Evolutionary conservation across 2,797 vertebrate species (phyloP).

Genomic region (Anabacerthia variegaticeps): DNA sequence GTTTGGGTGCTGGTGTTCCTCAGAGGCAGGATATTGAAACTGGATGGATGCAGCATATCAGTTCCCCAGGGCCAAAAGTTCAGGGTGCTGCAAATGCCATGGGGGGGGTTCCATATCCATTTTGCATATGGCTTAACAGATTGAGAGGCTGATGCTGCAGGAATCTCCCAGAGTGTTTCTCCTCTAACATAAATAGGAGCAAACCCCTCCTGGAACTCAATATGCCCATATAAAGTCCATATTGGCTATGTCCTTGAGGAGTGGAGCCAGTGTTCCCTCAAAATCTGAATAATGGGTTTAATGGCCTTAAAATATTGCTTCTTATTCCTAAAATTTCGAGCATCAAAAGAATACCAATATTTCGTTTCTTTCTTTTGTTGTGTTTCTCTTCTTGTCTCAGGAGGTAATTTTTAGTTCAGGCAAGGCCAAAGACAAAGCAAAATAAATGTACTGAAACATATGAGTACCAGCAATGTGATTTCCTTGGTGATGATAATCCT

Average conservation of each 20-base stretch:
- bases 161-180: not conserved
- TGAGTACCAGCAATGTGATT: constrained; percentile 56
- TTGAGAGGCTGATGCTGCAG: not conserved
- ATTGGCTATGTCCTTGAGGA: not conserved
- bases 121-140: not conserved
- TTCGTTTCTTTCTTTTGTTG: not conserved
- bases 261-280: not conserved
- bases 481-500: constrained; percentile 73
- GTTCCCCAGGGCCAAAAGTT: not conserved
- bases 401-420: constrained; percentile 46
- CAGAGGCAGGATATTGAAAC: not conserved
- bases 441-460: constrained; percentile 60
- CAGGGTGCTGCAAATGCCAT: not conserved
- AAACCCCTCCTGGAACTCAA: not conserved
- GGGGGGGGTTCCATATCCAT: not conserved
- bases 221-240: not conserved
- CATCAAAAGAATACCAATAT: not conserved
- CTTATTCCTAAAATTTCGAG: not conserved
- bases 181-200: not conserved
- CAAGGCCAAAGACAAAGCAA: constrained; percentile 59
- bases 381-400: constrained; percentile 6
- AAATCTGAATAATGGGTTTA: not conserved
- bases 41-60: not conserved
- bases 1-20: not conserved
- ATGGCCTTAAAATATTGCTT: not conserved